Base-by-base conservation (phyloP, 2,113 vertebrate genomes). In the Paratilapia polleni region DNA sequence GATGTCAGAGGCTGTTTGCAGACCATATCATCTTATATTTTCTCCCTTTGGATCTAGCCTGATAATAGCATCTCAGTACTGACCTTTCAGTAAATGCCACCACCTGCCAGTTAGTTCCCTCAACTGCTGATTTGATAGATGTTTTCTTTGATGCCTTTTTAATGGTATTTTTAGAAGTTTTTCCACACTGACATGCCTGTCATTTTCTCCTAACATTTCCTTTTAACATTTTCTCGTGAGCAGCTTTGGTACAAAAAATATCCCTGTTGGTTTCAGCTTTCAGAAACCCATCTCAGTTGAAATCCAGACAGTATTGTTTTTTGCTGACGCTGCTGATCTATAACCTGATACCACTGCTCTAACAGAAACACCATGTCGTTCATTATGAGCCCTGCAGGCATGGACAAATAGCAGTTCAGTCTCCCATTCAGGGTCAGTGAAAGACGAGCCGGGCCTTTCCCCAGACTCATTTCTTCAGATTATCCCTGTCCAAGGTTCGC, bases 381-480 rank as follows among this genome's bases (percentile, higher is more conserved):
- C 87, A 83, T 83, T 90, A 81, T 86, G 84, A 66, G 78, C 89
- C 88, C 88, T 64, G 63, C 77, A 85, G 86, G 86, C 84, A 60
- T 78, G 75, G 74, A 84, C 88, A 90, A 92, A 92, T 86, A 92
- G 79, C 80, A 81, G 84, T 88, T 88, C 83, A 90, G 41, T 82
- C 82, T 86, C 86, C 81, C 87, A 70, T 91, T 93, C 90, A 88
- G 80, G 36, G 43, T 62, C 59, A 52, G 80, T 89, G 92, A 90
- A 94, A 94, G 62, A 87, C 26, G 68, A 93, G 84, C 79, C 17
- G 17, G 52, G 38, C 62, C 74, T 81, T 58, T 79, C 61, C 20
- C 19, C 64, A 82, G 73, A 73, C 82, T 81, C 74, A 63, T 56
- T 89, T 54, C 80, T 85, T 84, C 28, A 64, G 60, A 88, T 88